phyloP scores from a whole-genome alignment of 2,888 invertebrate species.

The Acanthococcus lagerstroemiae region DNA sequence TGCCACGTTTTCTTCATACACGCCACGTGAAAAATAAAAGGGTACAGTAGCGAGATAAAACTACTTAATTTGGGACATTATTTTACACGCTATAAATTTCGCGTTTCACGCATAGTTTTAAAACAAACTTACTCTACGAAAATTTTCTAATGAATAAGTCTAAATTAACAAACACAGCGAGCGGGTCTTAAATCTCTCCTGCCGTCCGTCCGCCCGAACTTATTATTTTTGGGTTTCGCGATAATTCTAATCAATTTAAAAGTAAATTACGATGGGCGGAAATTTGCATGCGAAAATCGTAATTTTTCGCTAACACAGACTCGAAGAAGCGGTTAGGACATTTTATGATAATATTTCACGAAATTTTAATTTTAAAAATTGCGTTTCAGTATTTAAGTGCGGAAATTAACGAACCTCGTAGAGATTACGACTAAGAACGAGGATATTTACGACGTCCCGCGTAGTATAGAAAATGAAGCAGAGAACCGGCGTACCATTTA shows the following conservation, averaged over 20 bases:
- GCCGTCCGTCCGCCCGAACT: not conserved
- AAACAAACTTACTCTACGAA: constrained; percentile 5
- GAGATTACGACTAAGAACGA: too few species aligned
- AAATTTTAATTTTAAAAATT: too few species aligned
- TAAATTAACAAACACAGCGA: constrained; percentile 10
- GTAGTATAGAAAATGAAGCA: too few species aligned
- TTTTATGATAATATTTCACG: too few species aligned
- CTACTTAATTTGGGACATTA: constrained; percentile 25
- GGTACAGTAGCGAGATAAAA: constrained; percentile 10
- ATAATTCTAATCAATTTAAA: not conserved
- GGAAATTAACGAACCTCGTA: too few species aligned
- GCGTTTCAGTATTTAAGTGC: too few species aligned
- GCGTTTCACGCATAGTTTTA: constrained; percentile 23
- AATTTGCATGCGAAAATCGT: not conserved
- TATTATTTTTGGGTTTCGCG: not conserved
- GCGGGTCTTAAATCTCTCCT: not conserved
- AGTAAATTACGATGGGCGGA: not conserved
- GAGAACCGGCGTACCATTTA: too few species aligned
- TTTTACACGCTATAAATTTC: constrained; percentile 27
- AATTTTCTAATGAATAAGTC: constrained; percentile 26
- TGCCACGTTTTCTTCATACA: too few species aligned
- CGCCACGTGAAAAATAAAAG: too few species aligned
- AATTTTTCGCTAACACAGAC: not conserved
- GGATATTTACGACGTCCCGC: too few species aligned
- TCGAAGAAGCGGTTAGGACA: too few species aligned